phyloP scores from a whole-genome alignment of 2,888 invertebrate genomes.

The Eilema caniola region DNA sequence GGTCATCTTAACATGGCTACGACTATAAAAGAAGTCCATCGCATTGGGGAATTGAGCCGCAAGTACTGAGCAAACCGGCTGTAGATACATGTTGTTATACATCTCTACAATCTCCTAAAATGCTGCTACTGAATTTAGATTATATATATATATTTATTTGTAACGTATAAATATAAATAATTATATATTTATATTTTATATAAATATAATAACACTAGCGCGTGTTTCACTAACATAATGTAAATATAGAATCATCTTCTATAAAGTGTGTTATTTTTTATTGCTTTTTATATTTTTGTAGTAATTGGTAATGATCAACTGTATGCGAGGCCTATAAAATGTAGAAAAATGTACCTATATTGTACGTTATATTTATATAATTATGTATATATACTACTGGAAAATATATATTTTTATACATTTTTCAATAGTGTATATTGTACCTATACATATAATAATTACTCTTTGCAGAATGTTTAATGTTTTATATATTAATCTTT shows the following conservation, averaged over 20 bases:
- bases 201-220: not conserved
- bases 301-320: constrained; percentile 5
- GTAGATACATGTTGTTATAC: too few relatives aligned
- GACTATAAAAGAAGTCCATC: constrained; percentile 34
- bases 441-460: not conserved
- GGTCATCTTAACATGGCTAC: constrained; percentile 41
- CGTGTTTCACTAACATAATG: not conserved
- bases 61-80: constrained; percentile 36
- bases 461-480: not conserved
- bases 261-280: not conserved
- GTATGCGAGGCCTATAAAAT: constrained; percentile 21
- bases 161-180: not conserved
- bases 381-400: not conserved
- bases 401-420: not conserved
- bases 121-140: constrained; percentile 4
- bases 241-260: constrained; percentile 1
- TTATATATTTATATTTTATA: not conserved
- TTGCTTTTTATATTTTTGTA: not conserved
- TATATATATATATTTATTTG: not conserved
- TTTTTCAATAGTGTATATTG: not conserved
- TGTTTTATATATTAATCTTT: not conserved
- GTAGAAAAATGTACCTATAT: constrained; percentile 14
- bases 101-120: not conserved
- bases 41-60: constrained; percentile 39
- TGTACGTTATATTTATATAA: not conserved